Conservation (phyloP, 30 jellyfish, hydroid and myxozoan genomes). For the Hydra vulgaris region DNA sequence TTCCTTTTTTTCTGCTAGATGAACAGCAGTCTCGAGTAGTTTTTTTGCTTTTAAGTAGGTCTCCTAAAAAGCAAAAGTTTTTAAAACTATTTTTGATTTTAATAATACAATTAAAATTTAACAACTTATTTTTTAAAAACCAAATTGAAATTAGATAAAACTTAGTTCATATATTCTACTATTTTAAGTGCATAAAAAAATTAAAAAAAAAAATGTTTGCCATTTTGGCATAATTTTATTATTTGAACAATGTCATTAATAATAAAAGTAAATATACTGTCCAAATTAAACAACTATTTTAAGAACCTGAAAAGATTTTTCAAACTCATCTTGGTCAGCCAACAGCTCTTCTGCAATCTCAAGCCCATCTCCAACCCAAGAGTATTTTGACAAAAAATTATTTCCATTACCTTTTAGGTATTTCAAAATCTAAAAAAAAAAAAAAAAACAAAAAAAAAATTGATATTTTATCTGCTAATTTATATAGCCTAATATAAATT, state of each 20-base stretch:
- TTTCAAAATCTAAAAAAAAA: constrained; percentile 40
- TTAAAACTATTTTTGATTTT: background rate
- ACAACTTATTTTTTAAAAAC: no score
- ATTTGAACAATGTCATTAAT: no score
- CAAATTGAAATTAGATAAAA: background rate
- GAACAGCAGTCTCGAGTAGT: constrained; percentile 47
- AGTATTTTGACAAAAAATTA: constrained; percentile 10
- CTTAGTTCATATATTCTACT: no score
- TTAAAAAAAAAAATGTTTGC: no score
- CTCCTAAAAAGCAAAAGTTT: constrained; percentile 36
- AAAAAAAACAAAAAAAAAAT: no score
- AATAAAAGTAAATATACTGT: no score
- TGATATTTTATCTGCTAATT: no score
- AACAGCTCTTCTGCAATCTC: constrained; percentile 43
- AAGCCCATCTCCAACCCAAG: constrained; percentile 50
- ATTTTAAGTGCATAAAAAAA: no score
- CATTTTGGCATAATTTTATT: no score
- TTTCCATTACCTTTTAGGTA: constrained; percentile 50
- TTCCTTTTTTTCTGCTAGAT: constrained; percentile 69
- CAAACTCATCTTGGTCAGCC: constrained; percentile 43
- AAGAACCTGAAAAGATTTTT: constrained; percentile 43
- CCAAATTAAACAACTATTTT: no score
- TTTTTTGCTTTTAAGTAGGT: constrained; percentile 37
- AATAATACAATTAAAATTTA: background rate
- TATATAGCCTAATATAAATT: no score